Evolutionary conservation across 2,113 vertebrate species (phyloP), one percentile per base, ranked within the genome.

Genomic region (Cacatua alba): DNA sequence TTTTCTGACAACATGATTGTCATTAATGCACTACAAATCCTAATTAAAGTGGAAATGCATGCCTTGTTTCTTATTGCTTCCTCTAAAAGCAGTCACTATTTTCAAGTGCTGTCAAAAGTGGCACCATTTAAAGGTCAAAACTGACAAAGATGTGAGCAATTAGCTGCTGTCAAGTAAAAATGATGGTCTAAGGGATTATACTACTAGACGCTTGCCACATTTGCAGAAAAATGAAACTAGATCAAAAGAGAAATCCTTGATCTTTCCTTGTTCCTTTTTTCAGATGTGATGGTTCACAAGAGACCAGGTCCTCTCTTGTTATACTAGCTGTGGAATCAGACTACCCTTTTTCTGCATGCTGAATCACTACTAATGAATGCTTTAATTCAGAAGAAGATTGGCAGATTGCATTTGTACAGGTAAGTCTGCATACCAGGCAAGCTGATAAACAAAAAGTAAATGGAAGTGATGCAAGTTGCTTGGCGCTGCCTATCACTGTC

Each of bases 91-190:
- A 88, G 72, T 52, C 82, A 87, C 82, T 21, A 53, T 79, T 92
- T 92, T 86, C 72, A 69, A 92, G 39, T 26, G 46, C 48, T 91
- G 91, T 95, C 82, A 95, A 55, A 95, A 82, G 31, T 26, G 53
- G 63, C 65, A 91, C 67, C 10, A 69, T 90, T 79, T 82, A 92
- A 93, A 92, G 88, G 92, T 84, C 81, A 88, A 86, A 76, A 41
- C 57, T 92, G 76, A 83, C 82, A 93, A 92, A 94, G 92, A 76
- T 62, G 14, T 79, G 79, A 95, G 71, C 76, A 95, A 92, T 94
- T 91, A 95, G 64, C 17, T 78, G 62, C 69, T 92, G 74, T 69
- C 81, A 94, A 82, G 35, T 52, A 69, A 78, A 94, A 95, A 25
- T 65, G 20, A 87, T 9, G 2, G 65, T 72, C 65, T 78, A 55